Percentiles rank a stretch among this genome's conserved stretches.
Conservation (phyloP, 2,797 vertebrate genomes). For the Urosaurus nigricauda region DNA sequence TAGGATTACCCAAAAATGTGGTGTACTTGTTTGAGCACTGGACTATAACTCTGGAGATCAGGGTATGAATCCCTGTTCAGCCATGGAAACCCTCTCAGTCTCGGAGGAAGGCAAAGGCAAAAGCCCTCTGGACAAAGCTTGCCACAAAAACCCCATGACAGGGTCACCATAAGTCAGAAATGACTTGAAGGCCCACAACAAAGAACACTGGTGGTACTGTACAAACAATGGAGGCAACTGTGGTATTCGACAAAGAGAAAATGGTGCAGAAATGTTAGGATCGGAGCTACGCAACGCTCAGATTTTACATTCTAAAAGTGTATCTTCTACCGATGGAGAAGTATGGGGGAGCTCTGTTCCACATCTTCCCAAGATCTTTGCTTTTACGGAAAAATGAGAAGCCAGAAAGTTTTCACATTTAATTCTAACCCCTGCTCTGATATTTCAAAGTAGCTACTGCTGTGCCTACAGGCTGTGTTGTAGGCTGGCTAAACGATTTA, state of each 20-base stretch:
- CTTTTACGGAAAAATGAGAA: slow-evolving; percentile 65
- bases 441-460: slow-evolving; percentile 46
- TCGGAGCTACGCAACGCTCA: not conserved
- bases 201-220: not conserved
- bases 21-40: too few species aligned
- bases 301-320: not conserved
- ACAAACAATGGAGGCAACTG: not conserved
- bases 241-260: not conserved
- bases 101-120: too few species aligned
- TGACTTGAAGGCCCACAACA: too few species aligned
- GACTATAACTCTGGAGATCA: too few species aligned
- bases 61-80: too few species aligned
- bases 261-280: not conserved
- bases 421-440: slow-evolving; percentile 23
- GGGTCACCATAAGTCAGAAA: too few species aligned
- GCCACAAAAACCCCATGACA: too few species aligned
- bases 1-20: too few species aligned
- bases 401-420: slow-evolving; percentile 53
- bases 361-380: not conserved
- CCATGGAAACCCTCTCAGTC: too few species aligned
- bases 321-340: not conserved
- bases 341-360: slow-evolving; percentile 12
- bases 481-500: slow-evolving; percentile 35
- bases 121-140: too few species aligned
- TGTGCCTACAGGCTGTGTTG: slow-evolving; percentile 42